Evolutionary conservation across 2,888 invertebrate species (phyloP), one percentile per base, ranked within the genome.

Genomic region (Pantelozetes paolii): DNA sequence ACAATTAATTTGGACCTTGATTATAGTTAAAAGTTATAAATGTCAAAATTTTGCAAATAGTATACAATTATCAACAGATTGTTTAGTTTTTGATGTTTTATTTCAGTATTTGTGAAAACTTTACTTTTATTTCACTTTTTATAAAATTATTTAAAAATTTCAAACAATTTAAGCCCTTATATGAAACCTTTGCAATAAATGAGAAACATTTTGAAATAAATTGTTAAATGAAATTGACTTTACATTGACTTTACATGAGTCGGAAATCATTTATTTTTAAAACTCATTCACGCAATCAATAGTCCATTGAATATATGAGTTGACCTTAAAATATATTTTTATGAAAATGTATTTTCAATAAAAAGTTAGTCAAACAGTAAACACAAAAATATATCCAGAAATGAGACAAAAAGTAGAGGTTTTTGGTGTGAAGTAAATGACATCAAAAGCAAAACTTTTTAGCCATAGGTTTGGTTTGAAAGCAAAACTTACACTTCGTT

Each of bases 401-500:
- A 64, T 64, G 64, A 64, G 64, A 64, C 64, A 40, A 64, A 32
- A 30, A 11, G 9, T 15, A 45, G 45, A 45, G 23, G 20, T 26
- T 40, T 69, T 69, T 26, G 42, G 69, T 69, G 69, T 69, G 45
- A 69, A 69, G 42, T 69, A 69, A 42, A 45, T 69, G 69, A 69
- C 69, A 69, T 69, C 69, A 69, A 69, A 69, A 20, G 23, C 18
- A 28, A 20, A 59, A 64, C n/a, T 2, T 54, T 54, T 69, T 26
- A 11, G 26, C 40, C 45, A 69, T 6, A 45, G 69, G 26, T 45
- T 69, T 6, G 8, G 23, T 40, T 18, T 20, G 40, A 42, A 69
- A 20, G 13, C 36, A 9, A 64, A 32, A 64, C 64, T 2, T 42
- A 45, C 69, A 69, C 45, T 45, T 36, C 15, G 28, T 40, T 64